Percentiles rank a stretch among this genome's conserved stretches.
These are phyloP conservation scores for Tigriopus japonicus DNA, from an alignment of 1,140 invertebrate genomes.

Conservation along the genomic window DNA sequence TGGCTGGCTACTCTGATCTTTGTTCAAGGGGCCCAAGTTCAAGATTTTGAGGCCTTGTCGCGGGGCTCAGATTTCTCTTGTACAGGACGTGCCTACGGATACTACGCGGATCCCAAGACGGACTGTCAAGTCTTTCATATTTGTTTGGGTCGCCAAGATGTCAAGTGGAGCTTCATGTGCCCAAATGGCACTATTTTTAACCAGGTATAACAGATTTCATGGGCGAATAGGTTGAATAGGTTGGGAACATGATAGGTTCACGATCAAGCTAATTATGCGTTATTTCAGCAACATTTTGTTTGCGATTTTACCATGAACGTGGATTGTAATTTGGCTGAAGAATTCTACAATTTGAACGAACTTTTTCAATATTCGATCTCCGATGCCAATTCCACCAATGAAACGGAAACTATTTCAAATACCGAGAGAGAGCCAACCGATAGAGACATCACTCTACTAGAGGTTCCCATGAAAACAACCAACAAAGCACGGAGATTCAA, in stretches of 20 bases:
- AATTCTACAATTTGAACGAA: slow-evolving; percentile 30
- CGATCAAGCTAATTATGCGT: background rate
- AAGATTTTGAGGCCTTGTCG: background rate
- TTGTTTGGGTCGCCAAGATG: background rate
- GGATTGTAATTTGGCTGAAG: slow-evolving; percentile 36
- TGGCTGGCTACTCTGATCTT: background rate
- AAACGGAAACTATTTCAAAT: too few relatives aligned
- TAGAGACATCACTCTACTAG: too few relatives aligned
- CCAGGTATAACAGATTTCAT: slow-evolving; percentile 36
- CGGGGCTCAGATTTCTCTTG: slow-evolving; percentile 22
- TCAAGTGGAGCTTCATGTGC: slow-evolving; percentile 44
- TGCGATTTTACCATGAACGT: slow-evolving; percentile 90
- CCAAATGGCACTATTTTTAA: slow-evolving; percentile 74
- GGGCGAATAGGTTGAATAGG: too few relatives aligned
- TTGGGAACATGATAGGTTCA: too few relatives aligned
- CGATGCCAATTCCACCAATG: too few relatives aligned
- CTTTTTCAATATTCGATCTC: too few relatives aligned
- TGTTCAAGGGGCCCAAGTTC: background rate
- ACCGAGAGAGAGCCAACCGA: too few relatives aligned
- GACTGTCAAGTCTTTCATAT: slow-evolving; percentile 19
- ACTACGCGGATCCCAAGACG: slow-evolving; percentile 12
- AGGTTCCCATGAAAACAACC: too few relatives aligned
- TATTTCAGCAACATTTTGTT: slow-evolving; percentile 40
- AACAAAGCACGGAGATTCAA: too few relatives aligned
- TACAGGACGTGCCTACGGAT: background rate